Conservation (phyloP, 2,888 invertebrate species). For the Mythimna loreyi region DNA sequence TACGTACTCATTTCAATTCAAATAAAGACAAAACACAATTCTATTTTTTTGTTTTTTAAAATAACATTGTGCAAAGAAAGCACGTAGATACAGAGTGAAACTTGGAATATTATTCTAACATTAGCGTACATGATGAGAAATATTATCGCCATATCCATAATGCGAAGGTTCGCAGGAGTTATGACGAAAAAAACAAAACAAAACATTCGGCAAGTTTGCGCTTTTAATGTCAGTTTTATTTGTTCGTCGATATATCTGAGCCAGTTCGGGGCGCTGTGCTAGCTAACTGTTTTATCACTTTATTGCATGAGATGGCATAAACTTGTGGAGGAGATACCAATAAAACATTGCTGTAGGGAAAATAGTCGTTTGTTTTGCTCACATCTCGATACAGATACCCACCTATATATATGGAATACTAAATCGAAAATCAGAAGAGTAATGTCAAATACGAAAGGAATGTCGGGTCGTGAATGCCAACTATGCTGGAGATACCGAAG, state of each 20-base stretch:
- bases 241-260: constrained; percentile 86
- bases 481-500: constrained; percentile 43
- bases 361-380: constrained; percentile 68
- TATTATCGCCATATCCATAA: constrained; percentile 71
- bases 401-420: constrained; percentile 28
- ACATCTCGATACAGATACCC: constrained; percentile 32
- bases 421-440: constrained; percentile 54
- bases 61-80: constrained; percentile 17
- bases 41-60: not conserved
- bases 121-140: constrained; percentile 66
- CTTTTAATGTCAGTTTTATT: constrained; percentile 88
- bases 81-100: constrained; percentile 32
- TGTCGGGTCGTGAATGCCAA: constrained; percentile 41
- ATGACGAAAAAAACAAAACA: constrained; percentile 83
- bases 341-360: constrained; percentile 84
- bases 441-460: constrained; percentile 39
- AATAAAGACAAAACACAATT: not conserved
- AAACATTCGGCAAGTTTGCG: constrained; percentile 85
- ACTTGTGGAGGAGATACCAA: constrained; percentile 81
- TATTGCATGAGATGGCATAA: constrained; percentile 89
- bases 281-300: constrained; percentile 90
- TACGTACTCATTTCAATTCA: constrained; percentile 1
- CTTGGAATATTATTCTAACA: constrained; percentile 60
- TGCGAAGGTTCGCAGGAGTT: constrained; percentile 69
- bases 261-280: constrained; percentile 82